Conservation (phyloP, 23 tunicate species). For the Halocynthia roretzi region DNA sequence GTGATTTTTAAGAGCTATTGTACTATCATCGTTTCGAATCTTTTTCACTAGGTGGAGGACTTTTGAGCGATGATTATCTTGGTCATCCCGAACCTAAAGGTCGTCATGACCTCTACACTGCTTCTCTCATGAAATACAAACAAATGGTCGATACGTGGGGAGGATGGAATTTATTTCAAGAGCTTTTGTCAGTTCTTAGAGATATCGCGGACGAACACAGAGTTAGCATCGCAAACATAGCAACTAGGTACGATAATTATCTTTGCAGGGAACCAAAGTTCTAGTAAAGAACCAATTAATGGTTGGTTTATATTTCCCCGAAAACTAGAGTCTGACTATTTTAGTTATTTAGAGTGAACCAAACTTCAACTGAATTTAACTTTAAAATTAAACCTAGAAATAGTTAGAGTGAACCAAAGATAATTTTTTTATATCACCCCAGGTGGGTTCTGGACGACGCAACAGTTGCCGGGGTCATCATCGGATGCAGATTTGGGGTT, state of each 20-base stretch:
- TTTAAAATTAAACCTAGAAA: too few relatives aligned
- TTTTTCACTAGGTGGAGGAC: constrained; percentile 56
- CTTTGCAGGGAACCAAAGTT: not conserved
- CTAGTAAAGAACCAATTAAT: too few relatives aligned
- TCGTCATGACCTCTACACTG: constrained; percentile 50
- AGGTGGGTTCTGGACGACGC: constrained; percentile 51
- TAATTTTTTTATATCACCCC: too few relatives aligned
- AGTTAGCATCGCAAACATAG: constrained; percentile 69
- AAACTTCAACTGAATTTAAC: too few relatives aligned
- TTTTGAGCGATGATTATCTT: constrained; percentile 63
- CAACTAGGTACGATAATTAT: constrained; percentile 36
- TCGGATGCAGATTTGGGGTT: constrained; percentile 70
- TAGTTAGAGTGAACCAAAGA: too few relatives aligned
- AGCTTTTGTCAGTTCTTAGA: constrained; percentile 40
- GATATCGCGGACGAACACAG: constrained; percentile 43
- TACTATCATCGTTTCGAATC: not conserved
- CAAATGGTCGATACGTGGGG: constrained; percentile 71
- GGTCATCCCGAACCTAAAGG: constrained; percentile 53
- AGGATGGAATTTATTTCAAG: constrained; percentile 80
- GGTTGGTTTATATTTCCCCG: too few relatives aligned
- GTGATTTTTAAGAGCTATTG: too few relatives aligned
- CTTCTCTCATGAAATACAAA: constrained; percentile 75
- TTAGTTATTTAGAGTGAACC: too few relatives aligned
- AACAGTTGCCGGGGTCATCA: constrained; percentile 44
- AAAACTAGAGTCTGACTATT: too few relatives aligned